These are phyloP conservation scores for Callipepla californica DNA, from an alignment of 2,113 vertebrate species.

Conservation along the genomic window DNA sequence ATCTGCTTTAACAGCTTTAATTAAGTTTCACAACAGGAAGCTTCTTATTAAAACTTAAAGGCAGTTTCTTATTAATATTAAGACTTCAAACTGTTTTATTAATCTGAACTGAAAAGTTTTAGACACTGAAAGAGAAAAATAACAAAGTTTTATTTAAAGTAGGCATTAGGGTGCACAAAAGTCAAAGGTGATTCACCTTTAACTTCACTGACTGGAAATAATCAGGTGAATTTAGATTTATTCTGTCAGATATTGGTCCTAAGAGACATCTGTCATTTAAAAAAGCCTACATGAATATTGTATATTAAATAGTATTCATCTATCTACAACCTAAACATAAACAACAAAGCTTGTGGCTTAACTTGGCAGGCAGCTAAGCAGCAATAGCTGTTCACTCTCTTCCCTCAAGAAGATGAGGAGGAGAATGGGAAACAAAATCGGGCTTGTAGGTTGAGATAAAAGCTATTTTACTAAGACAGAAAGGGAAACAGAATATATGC, in stretches of 20 bases:
- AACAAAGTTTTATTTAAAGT: not conserved
- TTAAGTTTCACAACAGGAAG: not conserved
- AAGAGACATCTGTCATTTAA: not conserved
- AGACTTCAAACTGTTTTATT: not conserved
- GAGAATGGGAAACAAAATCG: too few species aligned
- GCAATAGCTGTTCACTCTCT: too few species aligned
- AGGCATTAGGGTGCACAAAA: not conserved
- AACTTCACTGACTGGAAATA: not conserved
- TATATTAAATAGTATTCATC: not conserved
- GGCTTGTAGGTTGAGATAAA: too few species aligned
- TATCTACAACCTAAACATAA: not conserved
- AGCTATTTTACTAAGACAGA: too few species aligned
- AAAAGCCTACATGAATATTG: not conserved
- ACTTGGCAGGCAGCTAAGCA: too few species aligned
- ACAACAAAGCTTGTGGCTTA: not conserved
- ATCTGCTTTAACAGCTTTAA: not conserved
- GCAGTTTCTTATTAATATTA: not conserved
- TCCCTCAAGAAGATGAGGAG: too few species aligned
- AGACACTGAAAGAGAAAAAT: not conserved
- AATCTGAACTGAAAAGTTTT: not conserved
- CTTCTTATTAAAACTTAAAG: not conserved
- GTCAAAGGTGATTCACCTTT: not conserved
- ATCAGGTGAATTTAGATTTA: not conserved
- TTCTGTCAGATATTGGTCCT: not conserved
- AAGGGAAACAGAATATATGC: too few species aligned